Conservation (phyloP, 2,113 vertebrate genomes). For the Numenius arquata region DNA sequence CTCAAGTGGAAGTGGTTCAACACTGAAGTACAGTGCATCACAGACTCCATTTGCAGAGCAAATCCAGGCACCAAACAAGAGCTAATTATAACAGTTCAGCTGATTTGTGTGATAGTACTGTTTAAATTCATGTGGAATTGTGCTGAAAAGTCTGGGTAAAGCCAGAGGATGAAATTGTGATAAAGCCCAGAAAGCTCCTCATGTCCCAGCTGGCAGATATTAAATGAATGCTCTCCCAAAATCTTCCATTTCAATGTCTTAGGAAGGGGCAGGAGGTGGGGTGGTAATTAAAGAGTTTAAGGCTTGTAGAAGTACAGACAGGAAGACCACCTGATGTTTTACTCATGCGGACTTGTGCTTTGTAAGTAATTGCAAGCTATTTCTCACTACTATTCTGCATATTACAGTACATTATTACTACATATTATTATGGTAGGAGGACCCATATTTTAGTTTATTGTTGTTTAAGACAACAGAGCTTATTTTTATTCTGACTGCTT, state of each 20-base stretch:
- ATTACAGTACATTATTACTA: not conserved
- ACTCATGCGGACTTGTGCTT: not conserved
- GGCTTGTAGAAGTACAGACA: not conserved
- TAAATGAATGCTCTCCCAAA: not conserved
- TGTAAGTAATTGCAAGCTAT: not conserved
- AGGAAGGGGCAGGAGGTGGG: accelerated
- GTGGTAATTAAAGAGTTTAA: not conserved
- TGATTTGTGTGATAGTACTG: not conserved
- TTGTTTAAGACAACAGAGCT: not conserved
- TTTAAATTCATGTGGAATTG: not conserved
- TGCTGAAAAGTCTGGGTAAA: not conserved
- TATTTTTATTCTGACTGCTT: not conserved
- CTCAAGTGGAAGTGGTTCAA: not conserved
- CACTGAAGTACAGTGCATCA: not conserved
- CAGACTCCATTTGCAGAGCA: not conserved
- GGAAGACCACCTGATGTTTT: not conserved
- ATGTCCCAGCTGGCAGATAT: not conserved
- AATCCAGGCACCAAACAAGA: not conserved
- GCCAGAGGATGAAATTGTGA: not conserved
- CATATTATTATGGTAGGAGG: not conserved
- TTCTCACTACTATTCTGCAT: not conserved
- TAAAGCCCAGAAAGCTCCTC: not conserved
- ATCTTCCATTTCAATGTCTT: not conserved
- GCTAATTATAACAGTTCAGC: not conserved
- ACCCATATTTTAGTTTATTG: not conserved